Percentiles rank a stretch among this genome's conserved stretches.
Conservation (phyloP, 2,113 vertebrate species). For the Crocuta crocuta region DNA sequence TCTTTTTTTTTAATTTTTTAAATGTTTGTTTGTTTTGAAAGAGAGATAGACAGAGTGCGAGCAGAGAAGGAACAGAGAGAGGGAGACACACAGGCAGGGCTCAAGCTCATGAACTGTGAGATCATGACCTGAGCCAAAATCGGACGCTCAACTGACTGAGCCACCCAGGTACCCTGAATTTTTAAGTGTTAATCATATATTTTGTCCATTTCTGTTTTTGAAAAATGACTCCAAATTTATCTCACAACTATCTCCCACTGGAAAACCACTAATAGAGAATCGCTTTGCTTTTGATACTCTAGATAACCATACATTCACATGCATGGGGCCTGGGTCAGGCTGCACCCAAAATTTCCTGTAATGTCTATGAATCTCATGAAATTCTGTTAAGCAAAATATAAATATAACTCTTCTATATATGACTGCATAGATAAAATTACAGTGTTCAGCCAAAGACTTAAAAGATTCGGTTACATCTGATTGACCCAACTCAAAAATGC, state of each 20-base stretch:
- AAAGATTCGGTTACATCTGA: conserved; percentile 5
- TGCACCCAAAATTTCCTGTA: neutral
- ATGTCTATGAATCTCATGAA: neutral
- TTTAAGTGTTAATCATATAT: neutral
- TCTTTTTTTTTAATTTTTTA: too few relatives aligned
- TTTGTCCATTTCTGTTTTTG: neutral
- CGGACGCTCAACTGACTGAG: too few relatives aligned
- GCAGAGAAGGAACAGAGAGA: too few relatives aligned
- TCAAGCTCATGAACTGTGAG: too few relatives aligned
- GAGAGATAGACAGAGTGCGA: too few relatives aligned
- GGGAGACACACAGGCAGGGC: too few relatives aligned
- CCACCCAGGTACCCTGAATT: neutral
- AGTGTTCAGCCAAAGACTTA: neutral
- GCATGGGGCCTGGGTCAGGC: too few relatives aligned
- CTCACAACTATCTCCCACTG: neutral
- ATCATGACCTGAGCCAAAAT: too few relatives aligned
- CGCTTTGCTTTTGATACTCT: neutral
- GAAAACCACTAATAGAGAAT: neutral
- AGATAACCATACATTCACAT: neutral
- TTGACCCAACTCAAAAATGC: neutral
- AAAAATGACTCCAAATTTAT: neutral
- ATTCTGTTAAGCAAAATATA: neutral
- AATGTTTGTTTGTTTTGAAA: too few relatives aligned
- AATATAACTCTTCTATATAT: neutral
- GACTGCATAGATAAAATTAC: neutral